Percentiles rank a stretch among this genome's conserved stretches.
These are phyloP conservation scores for Anoplius nigerrimus DNA, from an alignment of 2,888 invertebrate species.

Conservation along the genomic window DNA sequence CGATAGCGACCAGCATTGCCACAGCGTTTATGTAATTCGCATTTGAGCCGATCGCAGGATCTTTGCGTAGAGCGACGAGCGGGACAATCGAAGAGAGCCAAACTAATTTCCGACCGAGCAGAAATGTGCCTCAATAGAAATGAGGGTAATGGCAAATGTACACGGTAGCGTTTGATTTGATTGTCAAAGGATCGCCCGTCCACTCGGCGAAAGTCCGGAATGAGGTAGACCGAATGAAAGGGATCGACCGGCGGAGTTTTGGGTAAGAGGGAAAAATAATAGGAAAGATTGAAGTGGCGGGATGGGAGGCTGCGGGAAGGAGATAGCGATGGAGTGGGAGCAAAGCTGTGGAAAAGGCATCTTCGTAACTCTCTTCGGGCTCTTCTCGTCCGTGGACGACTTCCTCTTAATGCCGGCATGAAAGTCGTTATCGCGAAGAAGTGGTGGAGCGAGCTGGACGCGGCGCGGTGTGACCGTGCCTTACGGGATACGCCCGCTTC, in stretches of 20 bases:
- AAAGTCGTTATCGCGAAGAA: slow-evolving; percentile 27
- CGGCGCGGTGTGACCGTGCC: slow-evolving; percentile 4
- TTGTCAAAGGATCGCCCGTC: too few species aligned
- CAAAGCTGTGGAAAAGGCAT: slow-evolving; percentile 11
- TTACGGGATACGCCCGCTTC: slow-evolving; percentile 19
- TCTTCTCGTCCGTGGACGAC: neutral
- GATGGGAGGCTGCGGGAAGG: neutral
- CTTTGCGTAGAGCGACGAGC: too few species aligned
- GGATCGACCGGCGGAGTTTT: too few species aligned
- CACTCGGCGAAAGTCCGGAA: too few species aligned
- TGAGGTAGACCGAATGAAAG: neutral
- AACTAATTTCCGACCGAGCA: neutral
- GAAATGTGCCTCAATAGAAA: neutral
- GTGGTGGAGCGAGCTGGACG: slow-evolving; percentile 11
- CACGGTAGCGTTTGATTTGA: too few species aligned
- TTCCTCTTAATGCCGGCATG: slow-evolving; percentile 16
- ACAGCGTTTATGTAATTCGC: too few species aligned
- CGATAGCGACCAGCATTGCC: too few species aligned
- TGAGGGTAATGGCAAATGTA: too few species aligned
- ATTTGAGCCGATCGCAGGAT: too few species aligned
- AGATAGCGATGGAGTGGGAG: neutral
- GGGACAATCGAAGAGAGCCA: neutral
- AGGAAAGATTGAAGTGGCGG: neutral
- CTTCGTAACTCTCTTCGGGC: slow-evolving; percentile 13
- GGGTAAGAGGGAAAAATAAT: neutral